Base-by-base conservation (phyloP, 2,888 invertebrate species). In the Aphrophora alni region DNA sequence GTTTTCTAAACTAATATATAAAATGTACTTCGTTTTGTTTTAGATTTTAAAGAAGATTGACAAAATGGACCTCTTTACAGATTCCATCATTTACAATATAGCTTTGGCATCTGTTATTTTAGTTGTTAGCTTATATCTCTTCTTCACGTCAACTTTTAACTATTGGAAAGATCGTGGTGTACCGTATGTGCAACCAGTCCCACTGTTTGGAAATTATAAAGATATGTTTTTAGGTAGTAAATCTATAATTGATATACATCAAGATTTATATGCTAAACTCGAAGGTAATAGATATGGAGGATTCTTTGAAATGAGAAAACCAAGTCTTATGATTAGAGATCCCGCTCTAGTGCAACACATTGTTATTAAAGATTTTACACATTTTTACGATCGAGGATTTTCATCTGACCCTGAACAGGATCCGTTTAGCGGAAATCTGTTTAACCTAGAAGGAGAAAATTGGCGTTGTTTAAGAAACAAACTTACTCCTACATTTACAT, bases 401-500 rank as follows among this genome's bases (percentile, higher is more conserved):
- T 0, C 78, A 2, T 75, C 78, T 5, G 81, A 83, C 68, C 38
- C 59, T 14, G 77, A 83, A 17, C 24, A 78, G 7, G 84, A 85
- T 26, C 85, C 85, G 5, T 73, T 85, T 10, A 79, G 82, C 12
- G 80, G 75, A 21, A 81, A 83, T 38, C 77, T 84, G 73, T 83
- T 83, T 38, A 72, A 77, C n/a, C 44, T 78, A 17, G 27, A 85
- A 10, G 88, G 88, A 0, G 82, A 85, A 8, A 86, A 86, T 51
- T 89, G 89, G 89, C 87, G 86, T 59, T 85, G 86, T 79, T 81
- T 89, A n/a, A 85, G 89, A 3, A 82, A 86, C 14, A 88, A 88
- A 81, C 81, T 89, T n/a, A 87, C 87, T 1, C 88, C 88, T 21
- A 87, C 88, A 4, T 89, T 89, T 80, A 88, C 89, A 0, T 86